Conservation (phyloP, 92 coral and sea anemone genomes). For the Epizoanthus stellaris region DNA sequence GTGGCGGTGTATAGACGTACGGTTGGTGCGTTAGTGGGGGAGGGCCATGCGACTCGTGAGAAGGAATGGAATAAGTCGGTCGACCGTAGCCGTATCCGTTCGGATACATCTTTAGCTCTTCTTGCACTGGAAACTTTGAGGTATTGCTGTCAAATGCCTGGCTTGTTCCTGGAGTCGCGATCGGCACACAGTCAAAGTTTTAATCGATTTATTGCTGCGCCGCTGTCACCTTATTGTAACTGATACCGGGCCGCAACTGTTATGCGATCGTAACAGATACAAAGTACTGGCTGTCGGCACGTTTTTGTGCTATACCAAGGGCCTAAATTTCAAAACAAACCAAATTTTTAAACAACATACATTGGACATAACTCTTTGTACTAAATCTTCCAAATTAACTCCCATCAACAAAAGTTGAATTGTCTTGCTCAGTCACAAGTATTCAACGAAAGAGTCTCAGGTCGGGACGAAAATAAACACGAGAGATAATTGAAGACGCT, state of each 20-base stretch:
- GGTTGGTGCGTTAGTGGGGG: conserved; percentile 92
- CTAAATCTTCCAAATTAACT: background rate
- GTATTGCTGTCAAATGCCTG: conserved; percentile 34
- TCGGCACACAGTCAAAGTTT: conserved; percentile 52
- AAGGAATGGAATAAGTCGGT: conserved; percentile 70
- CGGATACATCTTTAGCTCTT: conserved; percentile 60
- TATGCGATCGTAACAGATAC: conserved; percentile 87
- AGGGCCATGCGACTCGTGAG: conserved; percentile 76
- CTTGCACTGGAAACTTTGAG: background rate
- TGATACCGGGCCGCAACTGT: conserved; percentile 81
- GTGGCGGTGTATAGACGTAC: conserved; percentile 75
- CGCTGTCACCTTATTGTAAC: conserved; percentile 73
- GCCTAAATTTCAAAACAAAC: conserved; percentile 9
- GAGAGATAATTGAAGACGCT: conserved; percentile 84
- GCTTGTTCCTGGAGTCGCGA: conserved; percentile 38
- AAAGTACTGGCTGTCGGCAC: conserved; percentile 81
- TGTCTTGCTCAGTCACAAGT: background rate
- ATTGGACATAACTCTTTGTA: background rate
- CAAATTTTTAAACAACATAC: conserved; percentile 11
- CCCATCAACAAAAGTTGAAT: conserved; percentile 4
- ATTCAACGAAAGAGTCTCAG: conserved; percentile 57
- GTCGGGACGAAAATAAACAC: conserved; percentile 90
- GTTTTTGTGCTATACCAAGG: conserved; percentile 36
- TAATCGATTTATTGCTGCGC: conserved; percentile 73
- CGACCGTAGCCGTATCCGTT: conserved; percentile 75